Conservation (phyloP, 2,797 vertebrate genomes). For the Cheirogaleus major region DNA sequence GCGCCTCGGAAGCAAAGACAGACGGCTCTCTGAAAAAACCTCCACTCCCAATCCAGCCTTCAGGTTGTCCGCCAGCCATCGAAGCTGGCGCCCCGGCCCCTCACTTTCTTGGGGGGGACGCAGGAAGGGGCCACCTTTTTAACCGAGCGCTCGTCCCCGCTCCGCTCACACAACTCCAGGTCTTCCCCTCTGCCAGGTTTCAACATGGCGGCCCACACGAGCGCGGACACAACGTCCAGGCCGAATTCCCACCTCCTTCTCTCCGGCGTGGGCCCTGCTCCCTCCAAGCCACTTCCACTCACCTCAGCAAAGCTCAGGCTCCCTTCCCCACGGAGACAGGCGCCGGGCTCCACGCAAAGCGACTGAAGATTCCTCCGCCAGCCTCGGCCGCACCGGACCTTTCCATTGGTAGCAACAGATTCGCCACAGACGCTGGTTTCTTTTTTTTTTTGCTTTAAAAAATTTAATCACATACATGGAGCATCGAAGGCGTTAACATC, state of each 20-base stretch:
- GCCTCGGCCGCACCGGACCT: not conserved
- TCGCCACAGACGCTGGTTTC: not conserved
- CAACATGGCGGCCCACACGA: conserved; percentile 60
- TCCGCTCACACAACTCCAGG: not conserved
- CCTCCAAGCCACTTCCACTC: not conserved
- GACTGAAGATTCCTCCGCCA: rapidly evolving
- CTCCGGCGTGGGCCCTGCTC: not conserved
- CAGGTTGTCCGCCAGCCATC: rapidly evolving
- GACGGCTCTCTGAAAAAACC: not conserved
- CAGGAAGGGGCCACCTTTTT: not conserved
- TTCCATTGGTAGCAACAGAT: conserved; percentile 32
- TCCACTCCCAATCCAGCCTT: rapidly evolving
- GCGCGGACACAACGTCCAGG: rapidly evolving
- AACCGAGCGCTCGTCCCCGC: too few relatives aligned
- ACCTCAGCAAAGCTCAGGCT: not conserved
- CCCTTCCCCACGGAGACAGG: rapidly evolving
- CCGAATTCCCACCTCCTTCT: not conserved
- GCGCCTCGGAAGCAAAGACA: not conserved
- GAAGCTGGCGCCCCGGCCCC: rapidly evolving
- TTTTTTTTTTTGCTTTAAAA: not conserved
- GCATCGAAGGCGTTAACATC: rapidly evolving
- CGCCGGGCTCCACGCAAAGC: rapidly evolving
- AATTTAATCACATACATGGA: rapidly evolving
- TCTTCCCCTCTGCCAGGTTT: not conserved
- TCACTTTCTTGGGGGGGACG: too few relatives aligned